A percentile compares a stretch with the other conserved stretches of the same genome.
These are phyloP conservation scores for Lymantria dispar DNA, from an alignment of 2,888 invertebrate genomes.

Conservation along the genomic window DNA sequence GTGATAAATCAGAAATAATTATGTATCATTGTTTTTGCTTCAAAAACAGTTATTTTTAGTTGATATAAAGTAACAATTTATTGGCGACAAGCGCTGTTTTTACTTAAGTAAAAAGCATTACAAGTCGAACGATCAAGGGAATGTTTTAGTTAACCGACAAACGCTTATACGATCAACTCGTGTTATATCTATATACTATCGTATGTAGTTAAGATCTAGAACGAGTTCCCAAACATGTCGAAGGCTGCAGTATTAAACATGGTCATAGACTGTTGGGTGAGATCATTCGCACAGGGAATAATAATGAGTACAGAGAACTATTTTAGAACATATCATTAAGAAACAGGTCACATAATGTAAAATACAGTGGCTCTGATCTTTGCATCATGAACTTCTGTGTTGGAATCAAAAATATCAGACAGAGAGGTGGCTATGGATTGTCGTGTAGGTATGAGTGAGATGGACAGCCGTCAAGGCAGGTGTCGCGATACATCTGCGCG, in stretches of 20 bases:
- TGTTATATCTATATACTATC: conserved; percentile 37
- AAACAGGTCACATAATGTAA: conserved; percentile 75
- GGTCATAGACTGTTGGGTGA: conserved; percentile 55
- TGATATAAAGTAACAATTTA: not conserved
- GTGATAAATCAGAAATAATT: no score
- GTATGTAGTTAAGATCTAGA: conserved; percentile 40
- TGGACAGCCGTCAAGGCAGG: conserved; percentile 62
- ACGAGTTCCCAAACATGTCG: conserved; percentile 59
- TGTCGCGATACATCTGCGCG: conserved; percentile 77
- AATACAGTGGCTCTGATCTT: conserved; percentile 61
- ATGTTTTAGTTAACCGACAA: conserved; percentile 31
- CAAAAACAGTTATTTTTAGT: no score
- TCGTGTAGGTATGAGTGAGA: conserved; percentile 51
- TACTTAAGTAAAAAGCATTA: not conserved
- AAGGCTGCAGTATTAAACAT: conserved; percentile 53
- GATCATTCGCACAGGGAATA: conserved; percentile 56
- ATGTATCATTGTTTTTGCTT: no score
- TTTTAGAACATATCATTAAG: conserved; percentile 70
- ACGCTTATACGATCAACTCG: conserved; percentile 44
- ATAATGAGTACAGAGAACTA: conserved; percentile 65
- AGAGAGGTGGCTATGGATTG: conserved; percentile 48
- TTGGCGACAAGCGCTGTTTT: not conserved
- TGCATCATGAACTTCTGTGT: conserved; percentile 51
- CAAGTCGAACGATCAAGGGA: not conserved
- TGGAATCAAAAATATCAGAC: conserved; percentile 63